These are phyloP conservation scores for Stratiolaelaps scimitus DNA, from an alignment of 1,140 invertebrate species.

Conservation along the genomic window DNA sequence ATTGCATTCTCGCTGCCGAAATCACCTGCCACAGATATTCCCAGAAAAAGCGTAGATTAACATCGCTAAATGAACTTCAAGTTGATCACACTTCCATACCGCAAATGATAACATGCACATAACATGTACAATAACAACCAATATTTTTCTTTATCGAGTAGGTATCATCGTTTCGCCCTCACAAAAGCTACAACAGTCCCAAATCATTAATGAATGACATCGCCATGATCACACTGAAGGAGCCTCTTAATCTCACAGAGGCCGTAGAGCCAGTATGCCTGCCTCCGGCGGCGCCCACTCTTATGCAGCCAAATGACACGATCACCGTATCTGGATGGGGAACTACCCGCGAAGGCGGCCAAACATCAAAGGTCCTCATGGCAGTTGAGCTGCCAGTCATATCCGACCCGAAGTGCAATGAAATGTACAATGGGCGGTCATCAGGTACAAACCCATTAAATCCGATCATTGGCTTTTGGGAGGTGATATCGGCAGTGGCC, in stretches of 20 bases:
- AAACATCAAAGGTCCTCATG: conserved; percentile 15
- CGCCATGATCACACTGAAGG: conserved; percentile 24
- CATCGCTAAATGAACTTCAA: too few relatives aligned
- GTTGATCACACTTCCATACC: too few relatives aligned
- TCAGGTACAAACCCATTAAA: conserved; percentile 1
- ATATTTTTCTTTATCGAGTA: neutral
- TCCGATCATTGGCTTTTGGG: conserved; percentile 23
- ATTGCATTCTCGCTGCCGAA: too few relatives aligned
- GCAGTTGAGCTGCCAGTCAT: conserved; percentile 38
- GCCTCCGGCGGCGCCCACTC: conserved; percentile 2
- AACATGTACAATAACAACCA: too few relatives aligned
- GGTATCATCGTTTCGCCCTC: neutral
- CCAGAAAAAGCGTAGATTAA: too few relatives aligned
- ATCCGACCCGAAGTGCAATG: conserved; percentile 36
- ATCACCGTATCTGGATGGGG: conserved; percentile 33
- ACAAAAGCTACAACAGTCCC: conserved; percentile 17
- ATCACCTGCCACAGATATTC: too few relatives aligned
- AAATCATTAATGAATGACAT: conserved; percentile 30
- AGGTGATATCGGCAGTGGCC: too few relatives aligned
- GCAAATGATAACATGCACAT: too few relatives aligned
- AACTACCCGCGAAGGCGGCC: neutral
- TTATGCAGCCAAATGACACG: conserved; percentile 2
- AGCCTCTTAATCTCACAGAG: neutral
- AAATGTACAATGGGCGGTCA: neutral
- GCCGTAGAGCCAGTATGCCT: conserved; percentile 29